A percentile compares a stretch with the other conserved stretches of the same genome.
Conservation (phyloP, 35 echinoderm and acorn worm genomes). For the Ophioderma brevispina region DNA sequence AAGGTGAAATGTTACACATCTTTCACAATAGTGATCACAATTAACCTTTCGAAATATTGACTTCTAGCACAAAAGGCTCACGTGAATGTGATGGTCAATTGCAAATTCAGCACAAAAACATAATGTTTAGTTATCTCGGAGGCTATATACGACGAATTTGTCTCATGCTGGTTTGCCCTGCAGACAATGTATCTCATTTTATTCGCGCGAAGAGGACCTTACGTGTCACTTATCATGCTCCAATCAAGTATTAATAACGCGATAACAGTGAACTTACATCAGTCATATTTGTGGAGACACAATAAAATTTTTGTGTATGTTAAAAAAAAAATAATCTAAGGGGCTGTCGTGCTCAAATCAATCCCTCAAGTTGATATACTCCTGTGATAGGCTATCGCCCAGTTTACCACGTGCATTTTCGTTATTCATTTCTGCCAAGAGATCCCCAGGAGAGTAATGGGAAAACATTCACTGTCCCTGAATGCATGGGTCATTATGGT, state of each 20-base stretch:
- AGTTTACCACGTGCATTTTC: too few species aligned
- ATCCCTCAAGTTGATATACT: too few species aligned
- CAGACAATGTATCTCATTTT: slow-evolving; percentile 7
- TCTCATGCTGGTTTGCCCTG: not conserved
- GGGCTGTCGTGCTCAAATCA: too few species aligned
- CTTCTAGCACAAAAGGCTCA: not conserved
- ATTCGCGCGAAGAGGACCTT: not conserved
- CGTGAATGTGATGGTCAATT: not conserved
- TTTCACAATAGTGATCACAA: not conserved
- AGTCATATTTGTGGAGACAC: too few species aligned
- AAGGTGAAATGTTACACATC: not conserved
- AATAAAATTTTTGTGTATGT: too few species aligned
- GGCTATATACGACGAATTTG: too few species aligned
- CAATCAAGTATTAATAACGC: not conserved
- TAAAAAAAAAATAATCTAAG: too few species aligned
- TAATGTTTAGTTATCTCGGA: not conserved
- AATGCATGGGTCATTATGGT: too few species aligned
- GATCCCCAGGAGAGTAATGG: too few species aligned
- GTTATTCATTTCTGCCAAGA: too few species aligned
- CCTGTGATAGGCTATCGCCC: too few species aligned
- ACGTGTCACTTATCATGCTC: not conserved
- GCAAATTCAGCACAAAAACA: not conserved
- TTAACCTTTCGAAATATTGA: slow-evolving; percentile 8
- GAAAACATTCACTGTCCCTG: too few species aligned
- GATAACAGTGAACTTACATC: not conserved